These are phyloP conservation scores for Chrysomela aeneicollis DNA, from an alignment of 2,888 invertebrate genomes.

Conservation along the genomic window DNA sequence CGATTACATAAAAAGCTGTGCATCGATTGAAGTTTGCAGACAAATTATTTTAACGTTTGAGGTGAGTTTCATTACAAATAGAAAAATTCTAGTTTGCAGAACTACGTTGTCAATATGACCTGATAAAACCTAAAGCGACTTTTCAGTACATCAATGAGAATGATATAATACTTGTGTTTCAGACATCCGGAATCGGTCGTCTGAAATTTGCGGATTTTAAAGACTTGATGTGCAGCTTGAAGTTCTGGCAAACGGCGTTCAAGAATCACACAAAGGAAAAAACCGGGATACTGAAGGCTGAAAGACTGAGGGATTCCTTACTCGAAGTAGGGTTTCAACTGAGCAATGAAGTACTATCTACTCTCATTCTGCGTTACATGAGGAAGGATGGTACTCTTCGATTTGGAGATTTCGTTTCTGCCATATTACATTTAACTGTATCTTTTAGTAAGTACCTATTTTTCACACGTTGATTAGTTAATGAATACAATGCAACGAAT, in stretches of 20 bases:
- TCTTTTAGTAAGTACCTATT: conserved; percentile 77
- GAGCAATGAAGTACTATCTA: conserved; percentile 82
- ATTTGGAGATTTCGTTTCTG: conserved; percentile 91
- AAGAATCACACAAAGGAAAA: conserved; percentile 90
- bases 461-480: too few species aligned
- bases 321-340: conserved; percentile 88
- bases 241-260: conserved; percentile 90
- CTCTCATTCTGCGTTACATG: conserved; percentile 87
- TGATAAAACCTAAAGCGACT: too few species aligned
- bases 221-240: conserved; percentile 89
- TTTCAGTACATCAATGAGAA: too few species aligned
- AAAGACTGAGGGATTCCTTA: conserved; percentile 83
- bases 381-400: conserved; percentile 90
- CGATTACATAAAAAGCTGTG: conserved; percentile 94
- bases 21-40: conserved; percentile 89
- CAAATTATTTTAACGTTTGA: conserved; percentile 90
- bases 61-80: too few species aligned
- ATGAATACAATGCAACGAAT: too few species aligned
- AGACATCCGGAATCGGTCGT: conserved; percentile 81
- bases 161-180: conserved; percentile 41
- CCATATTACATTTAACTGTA: conserved; percentile 86
- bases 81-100: too few species aligned
- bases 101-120: too few species aligned
- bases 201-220: conserved; percentile 87
- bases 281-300: conserved; percentile 87